Base-by-base conservation (phyloP, 2,888 invertebrate genomes). In the Pteria penguin region DNA sequence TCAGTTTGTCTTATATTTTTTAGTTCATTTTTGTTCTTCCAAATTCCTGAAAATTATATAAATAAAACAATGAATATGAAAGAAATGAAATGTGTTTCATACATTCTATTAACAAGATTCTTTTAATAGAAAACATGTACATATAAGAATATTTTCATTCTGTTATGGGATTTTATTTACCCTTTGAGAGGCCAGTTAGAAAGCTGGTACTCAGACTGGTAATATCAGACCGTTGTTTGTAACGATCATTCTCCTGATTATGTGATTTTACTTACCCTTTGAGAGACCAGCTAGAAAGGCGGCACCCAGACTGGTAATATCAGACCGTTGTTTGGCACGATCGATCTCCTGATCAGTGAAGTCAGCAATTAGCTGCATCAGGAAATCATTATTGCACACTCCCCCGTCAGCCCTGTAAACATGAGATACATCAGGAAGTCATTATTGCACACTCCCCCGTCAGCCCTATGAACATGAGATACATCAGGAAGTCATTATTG, bases 371-470 rank as follows among this genome's bases (percentile, higher is more conserved):
- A 96, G 93, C 91, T 98, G 98, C 85, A 96, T 95, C 58, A 98
- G 93, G 90, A 98, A 98, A 92, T 97, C 95, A 92, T 98, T 98
- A 80, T 95, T 95, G 0, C 97, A 96, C n/a, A 98, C 97, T n/a
- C 98, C 98, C 2, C 98, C 98, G 92, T 98, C 97, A 77, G 97
- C 94, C 88, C 98, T 98, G 92, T 5, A 93, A 93, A 62, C 22
- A 98, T 94, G 75, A 96, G 93, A 91, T 98, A 98, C 85, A 96
- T 95, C 58, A 98, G 93, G 90, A 98, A 98, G 92, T 97, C 95
- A 92, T 98, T 98, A 80, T 95, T 95, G 0, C 97, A 96, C n/a
- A 98, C 97, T n/a, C 98, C 98, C 2, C 98, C 98, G 92, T 98
- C 97, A 77, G 97, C 94, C 88, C 98, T 98, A 92, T 5, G 93